These are phyloP conservation scores for Neofelis nebulosa DNA, from an alignment of 2,113 vertebrate genomes.

Conservation along the genomic window DNA sequence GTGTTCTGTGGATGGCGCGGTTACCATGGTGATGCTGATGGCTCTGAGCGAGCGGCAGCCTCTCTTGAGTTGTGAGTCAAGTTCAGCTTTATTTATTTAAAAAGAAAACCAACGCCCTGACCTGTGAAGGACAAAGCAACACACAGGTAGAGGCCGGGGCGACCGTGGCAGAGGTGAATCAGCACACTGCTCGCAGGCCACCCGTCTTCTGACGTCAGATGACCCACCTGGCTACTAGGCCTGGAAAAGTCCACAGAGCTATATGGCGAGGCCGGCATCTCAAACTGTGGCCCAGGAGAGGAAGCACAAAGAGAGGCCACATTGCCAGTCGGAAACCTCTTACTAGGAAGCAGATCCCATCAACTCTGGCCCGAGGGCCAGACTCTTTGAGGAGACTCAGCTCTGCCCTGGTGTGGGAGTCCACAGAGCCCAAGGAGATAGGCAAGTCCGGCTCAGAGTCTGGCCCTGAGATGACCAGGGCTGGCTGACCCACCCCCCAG, in stretches of 20 bases:
- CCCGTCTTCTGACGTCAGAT: constrained; percentile 48
- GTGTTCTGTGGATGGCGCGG: constrained; percentile 67
- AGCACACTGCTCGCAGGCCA: constrained; percentile 54
- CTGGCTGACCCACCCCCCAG: neutral
- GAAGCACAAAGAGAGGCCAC: constrained; percentile 70
- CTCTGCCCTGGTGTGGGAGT: neutral
- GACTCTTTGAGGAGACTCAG: neutral
- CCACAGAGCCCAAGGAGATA: too few relatives aligned
- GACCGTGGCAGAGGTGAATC: constrained; percentile 69
- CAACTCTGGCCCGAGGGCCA: neutral
- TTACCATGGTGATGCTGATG: constrained; percentile 82
- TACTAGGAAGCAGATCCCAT: constrained; percentile 46
- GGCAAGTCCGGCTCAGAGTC: neutral
- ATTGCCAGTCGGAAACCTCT: constrained; percentile 21
- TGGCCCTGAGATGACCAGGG: neutral
- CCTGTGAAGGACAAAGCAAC: constrained; percentile 63
- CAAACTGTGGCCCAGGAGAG: constrained; percentile 64
- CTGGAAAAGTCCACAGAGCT: constrained; percentile 80
- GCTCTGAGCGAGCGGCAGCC: constrained; percentile 66
- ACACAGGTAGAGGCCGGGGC: constrained; percentile 62
- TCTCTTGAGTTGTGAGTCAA: constrained; percentile 83
- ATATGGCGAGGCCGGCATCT: constrained; percentile 73
- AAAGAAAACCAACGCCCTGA: constrained; percentile 50
- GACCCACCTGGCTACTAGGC: constrained; percentile 48
- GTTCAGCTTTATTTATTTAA: constrained; percentile 83